Percentiles rank a stretch among this genome's conserved stretches.
phyloP scores from a whole-genome alignment of 2,888 invertebrate genomes.

The Eilema caniola region DNA sequence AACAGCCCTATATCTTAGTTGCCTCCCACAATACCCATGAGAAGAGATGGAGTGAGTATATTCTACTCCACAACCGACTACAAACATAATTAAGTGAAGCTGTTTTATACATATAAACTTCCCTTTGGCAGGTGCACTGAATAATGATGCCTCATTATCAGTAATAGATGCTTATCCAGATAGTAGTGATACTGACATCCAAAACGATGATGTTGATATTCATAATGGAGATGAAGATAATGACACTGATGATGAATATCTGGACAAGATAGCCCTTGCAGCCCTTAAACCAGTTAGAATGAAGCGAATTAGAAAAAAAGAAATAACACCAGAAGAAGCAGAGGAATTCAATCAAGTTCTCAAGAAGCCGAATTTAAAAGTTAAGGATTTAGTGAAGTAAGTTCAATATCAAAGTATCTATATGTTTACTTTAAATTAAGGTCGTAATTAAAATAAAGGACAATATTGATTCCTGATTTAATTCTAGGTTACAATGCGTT shows the following conservation, averaged over 20 bases:
- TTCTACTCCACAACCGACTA: no score
- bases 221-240: slow-evolving; percentile 48
- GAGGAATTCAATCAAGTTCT: slow-evolving; percentile 68
- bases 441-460: neutral
- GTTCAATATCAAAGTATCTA: slow-evolving; percentile 21
- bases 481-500: slow-evolving; percentile 70
- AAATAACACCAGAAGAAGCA: slow-evolving; percentile 59
- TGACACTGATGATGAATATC: slow-evolving; percentile 63
- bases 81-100: no score
- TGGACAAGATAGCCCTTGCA: slow-evolving; percentile 72
- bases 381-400: slow-evolving; percentile 74
- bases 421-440: no score
- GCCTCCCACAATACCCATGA: no score
- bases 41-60: no score
- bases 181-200: slow-evolving; percentile 45
- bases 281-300: slow-evolving; percentile 69
- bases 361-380: slow-evolving; percentile 69
- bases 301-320: slow-evolving; percentile 63
- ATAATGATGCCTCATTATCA: slow-evolving; percentile 60
- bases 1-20: no score
- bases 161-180: slow-evolving; percentile 55
- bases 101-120: neutral
- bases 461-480: neutral
- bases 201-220: slow-evolving; percentile 22
- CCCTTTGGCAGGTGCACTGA: slow-evolving; percentile 60